Conservation (phyloP, 2,888 invertebrate genomes). For the Portevinia maculata region DNA sequence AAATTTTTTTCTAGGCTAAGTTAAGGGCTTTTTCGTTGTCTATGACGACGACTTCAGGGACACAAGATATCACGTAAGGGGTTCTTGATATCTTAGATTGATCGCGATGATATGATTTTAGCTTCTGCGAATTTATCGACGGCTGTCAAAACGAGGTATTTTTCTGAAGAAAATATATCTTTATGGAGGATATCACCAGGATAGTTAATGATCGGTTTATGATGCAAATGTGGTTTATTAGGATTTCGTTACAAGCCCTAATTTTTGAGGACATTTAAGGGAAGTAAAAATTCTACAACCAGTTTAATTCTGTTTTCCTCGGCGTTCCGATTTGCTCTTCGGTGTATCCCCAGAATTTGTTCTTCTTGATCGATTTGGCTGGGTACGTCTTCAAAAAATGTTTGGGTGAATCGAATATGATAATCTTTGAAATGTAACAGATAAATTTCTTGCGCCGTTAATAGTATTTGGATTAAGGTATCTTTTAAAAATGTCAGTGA, state of each 20-base stretch:
- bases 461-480: constrained; percentile 43
- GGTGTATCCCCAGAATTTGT: too few species aligned
- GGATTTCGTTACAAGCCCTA: too few species aligned
- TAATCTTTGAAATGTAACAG: constrained; percentile 45
- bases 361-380: constrained; percentile 44
- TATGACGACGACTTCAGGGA: constrained; percentile 63
- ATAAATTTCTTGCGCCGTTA: constrained; percentile 62
- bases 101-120: constrained; percentile 31
- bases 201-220: constrained; percentile 47
- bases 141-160: constrained; percentile 39
- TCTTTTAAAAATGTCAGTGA: constrained; percentile 39
- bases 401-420: constrained; percentile 44
- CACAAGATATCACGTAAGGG: too few species aligned
- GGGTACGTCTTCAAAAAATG: constrained; percentile 35
- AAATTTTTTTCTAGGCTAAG: constrained; percentile 26
- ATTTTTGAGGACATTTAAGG: too few species aligned
- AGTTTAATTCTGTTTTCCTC: too few species aligned
- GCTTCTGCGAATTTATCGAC: constrained; percentile 52
- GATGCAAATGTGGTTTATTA: neutral
- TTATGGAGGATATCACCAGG: constrained; percentile 58
- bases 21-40: constrained; percentile 63
- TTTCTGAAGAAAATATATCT: constrained; percentile 58
- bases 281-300: too few species aligned
- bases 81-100: constrained; percentile 49
- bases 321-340: constrained; percentile 52